A percentile compares a stretch with the other conserved stretches of the same genome.
These are phyloP conservation scores for Chrysemys picta DNA, from an alignment of 2,113 vertebrate genomes.

Conservation along the genomic window DNA sequence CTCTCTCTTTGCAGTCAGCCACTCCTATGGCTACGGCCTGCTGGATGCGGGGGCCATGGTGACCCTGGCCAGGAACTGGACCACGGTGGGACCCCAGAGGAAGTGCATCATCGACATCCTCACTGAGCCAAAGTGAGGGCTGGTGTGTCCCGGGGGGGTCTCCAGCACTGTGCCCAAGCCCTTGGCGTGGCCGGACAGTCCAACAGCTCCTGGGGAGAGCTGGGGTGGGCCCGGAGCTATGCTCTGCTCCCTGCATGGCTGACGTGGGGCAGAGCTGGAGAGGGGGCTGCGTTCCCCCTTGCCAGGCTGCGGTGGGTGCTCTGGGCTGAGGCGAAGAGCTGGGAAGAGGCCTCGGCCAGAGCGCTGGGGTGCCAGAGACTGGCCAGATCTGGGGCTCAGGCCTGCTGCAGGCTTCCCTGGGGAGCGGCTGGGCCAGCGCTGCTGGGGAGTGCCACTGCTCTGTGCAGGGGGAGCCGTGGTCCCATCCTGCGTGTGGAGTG, in stretches of 20 bases:
- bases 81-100: conserved; percentile 87
- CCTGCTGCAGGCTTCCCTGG: background rate
- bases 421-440: fast-evolving
- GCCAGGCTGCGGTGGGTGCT: fast-evolving
- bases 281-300: fast-evolving
- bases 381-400: no score
- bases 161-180: no score
- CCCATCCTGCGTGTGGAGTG: background rate
- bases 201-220: no score
- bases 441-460: background rate
- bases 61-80: conserved; percentile 93
- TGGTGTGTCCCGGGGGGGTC: background rate
- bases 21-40: conserved; percentile 95
- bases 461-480: background rate
- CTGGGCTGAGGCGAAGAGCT: background rate
- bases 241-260: background rate
- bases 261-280: background rate
- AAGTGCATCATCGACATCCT: conserved; percentile 91
- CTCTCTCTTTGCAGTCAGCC: conserved; percentile 87
- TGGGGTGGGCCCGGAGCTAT: no score
- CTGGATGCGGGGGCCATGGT: conserved; percentile 95
- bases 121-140: conserved; percentile 86
- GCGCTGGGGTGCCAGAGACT: background rate
- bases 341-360: no score
- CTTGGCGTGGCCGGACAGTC: background rate